Base-by-base conservation (phyloP, 64 coral and sea anemone species). In the Orbicella faveolata region DNA sequence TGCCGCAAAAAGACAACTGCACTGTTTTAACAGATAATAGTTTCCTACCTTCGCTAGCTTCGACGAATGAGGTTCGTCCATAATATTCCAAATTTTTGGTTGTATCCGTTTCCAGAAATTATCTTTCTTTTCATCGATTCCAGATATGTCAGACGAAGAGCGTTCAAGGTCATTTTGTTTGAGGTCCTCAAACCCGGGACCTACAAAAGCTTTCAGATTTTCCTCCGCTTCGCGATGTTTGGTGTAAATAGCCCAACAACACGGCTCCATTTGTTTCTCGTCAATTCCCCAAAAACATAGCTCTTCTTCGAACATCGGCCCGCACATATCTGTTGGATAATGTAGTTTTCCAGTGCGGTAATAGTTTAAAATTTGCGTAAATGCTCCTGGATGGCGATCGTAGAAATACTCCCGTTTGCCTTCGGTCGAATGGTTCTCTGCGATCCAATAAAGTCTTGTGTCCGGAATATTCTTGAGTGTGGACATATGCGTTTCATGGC, bases 211-310 rank as follows among this genome's bases (percentile, higher is more conserved):
- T 88, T 94, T 97, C 9, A 97, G 74, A 57, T 97, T 97, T 37
- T 90, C 84, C 52, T 97, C 95, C 0, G 95, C 95, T 78, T 97
- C 95, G 4, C 95, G 91, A 79, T 97, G 95, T 30, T 97, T 92
- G 9, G 95, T 97, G 34, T 91, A 97, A 1, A 79, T 94, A 16
- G 90, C 92, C 95, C 95, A 97, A 52, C 95, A 97, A 74, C 95
- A 97, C 3, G 95, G 95, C 12, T 97, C 95, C 95, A 97, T 97
- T 87, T 97, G 95, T 33, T 97, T 94, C 51, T 97, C 95, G 54
- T 97, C 95, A 52, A 97, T 94, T 90, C 95, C 95, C 95, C 95
- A 97, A 74, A 97, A 97, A 17, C 53, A 84, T 1, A 97, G 62
- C 34, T 97, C 95, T 66, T 97, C 95, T 25, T 97, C 95, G 78